phyloP scores from a whole-genome alignment of 2,797 vertebrate genomes.

The Strix occidentalis region DNA sequence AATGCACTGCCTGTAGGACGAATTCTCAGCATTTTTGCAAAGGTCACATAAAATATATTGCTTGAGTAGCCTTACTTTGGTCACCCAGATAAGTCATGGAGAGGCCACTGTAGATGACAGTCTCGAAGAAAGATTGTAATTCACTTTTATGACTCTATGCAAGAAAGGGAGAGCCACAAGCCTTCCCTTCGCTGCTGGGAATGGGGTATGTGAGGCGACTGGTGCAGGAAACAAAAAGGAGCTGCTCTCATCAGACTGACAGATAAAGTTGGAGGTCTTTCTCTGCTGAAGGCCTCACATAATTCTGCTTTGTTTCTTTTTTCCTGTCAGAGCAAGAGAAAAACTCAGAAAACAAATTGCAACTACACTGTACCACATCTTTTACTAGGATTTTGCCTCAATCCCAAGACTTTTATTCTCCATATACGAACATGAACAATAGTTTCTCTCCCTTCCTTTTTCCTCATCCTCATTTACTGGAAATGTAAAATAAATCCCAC shows the following conservation, averaged over 20 bases:
- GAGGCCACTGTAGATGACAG: neutral
- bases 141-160: constrained; percentile 14
- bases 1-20: neutral
- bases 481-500: neutral
- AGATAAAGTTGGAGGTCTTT: neutral
- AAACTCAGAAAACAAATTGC: neutral
- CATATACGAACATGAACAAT: neutral
- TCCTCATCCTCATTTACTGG: neutral
- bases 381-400: neutral
- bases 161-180: neutral
- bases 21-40: constrained; percentile 49
- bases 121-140: neutral
- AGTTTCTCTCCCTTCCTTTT: neutral
- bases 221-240: neutral
- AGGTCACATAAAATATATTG: constrained; percentile 29
- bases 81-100: constrained; percentile 1
- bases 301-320: neutral
- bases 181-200: neutral
- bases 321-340: constrained; percentile 1
- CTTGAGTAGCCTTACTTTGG: constrained; percentile 7
- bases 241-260: neutral
- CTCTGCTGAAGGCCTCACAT: neutral
- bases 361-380: neutral
- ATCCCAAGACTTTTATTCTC: neutral
- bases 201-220: neutral